Base-by-base conservation (phyloP, 2,888 invertebrate species). In the Folsomia candida region DNA sequence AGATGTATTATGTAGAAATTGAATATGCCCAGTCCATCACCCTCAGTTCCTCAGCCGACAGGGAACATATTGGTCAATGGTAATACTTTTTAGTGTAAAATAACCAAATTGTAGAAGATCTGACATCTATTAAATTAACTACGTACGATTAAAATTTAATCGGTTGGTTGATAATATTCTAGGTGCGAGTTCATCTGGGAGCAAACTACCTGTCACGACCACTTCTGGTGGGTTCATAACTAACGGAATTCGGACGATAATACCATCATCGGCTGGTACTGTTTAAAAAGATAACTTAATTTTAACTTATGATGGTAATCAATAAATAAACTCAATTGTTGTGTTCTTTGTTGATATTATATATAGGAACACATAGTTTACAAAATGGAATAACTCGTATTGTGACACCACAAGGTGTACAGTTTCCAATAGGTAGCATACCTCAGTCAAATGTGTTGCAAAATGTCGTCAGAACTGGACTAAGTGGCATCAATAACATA, bases 401-500 rank as follows among this genome's bases (percentile, higher is more conserved):
- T 4, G 37, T 37, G 37, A 37, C 37, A 37, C 37, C 37, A 9
- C 14, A 4, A 37, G 37, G 6, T 37, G 37, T 37, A 4, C 37
- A 37, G 4, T 4, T 14, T 37, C 37, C 37, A 37, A 37, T 37
- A 9, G 37, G 37, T 37, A 37, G 4, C n/a, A n/a, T n/a, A n/a
- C n/a, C 37, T 37, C 14, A 4, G 37, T 9, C 37, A 9, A 14
- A 14, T 37, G 37, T 37, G 37, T 4, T 37, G 37, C 37, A 37
- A 37, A 37, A 37, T 37, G 37, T 37, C 14, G 14, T 37, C 14
- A 4, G 37, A 37, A 37, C 37, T 37, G 57, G 57, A 57, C 57
- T 57, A n/a, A 22, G 37, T 37, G 60, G 25, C 26, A 60, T 60
- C 60, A 60, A n/a, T n/a, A 60, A 60, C 26, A 26, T 60, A 6